A percentile compares a stretch with the other conserved stretches of the same genome.
These are phyloP conservation scores for Casuarius casuarius DNA, from an alignment of 2,113 vertebrate species.

Conservation along the genomic window DNA sequence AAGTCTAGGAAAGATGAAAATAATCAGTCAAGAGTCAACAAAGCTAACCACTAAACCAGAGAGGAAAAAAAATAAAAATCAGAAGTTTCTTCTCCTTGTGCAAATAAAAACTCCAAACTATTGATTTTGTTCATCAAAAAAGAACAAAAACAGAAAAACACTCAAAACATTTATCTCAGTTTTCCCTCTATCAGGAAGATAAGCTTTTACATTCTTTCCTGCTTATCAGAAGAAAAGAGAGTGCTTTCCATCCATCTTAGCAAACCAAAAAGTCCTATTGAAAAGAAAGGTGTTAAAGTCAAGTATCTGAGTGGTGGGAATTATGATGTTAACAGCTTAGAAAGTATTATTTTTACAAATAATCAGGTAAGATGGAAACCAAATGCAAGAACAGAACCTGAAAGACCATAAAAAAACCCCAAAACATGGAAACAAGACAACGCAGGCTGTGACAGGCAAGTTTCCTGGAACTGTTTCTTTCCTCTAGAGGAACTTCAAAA, in stretches of 20 bases:
- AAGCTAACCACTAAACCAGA: not conserved
- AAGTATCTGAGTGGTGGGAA: not conserved
- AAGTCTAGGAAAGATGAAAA: not conserved
- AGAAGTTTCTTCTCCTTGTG: not conserved
- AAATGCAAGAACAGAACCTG: not conserved
- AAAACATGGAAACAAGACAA: not conserved
- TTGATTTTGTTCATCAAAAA: not conserved
- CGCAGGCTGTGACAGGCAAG: not conserved
- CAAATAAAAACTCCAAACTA: not conserved
- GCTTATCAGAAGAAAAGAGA: not conserved
- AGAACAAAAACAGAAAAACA: not conserved
- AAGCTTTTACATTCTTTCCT: not conserved
- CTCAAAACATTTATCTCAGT: not conserved
- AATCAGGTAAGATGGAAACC: not conserved
- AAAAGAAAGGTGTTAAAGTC: not conserved
- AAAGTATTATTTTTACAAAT: not conserved
- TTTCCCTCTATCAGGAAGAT: not conserved
- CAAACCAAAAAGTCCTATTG: not conserved
- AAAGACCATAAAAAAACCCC: not conserved
- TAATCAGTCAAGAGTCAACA: not conserved
- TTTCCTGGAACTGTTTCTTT: not conserved
- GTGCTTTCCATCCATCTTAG: not conserved
- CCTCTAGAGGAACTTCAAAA: not conserved
- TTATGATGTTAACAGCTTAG: not conserved
- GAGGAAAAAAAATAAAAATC: fast-evolving